A percentile compares a stretch with the other conserved stretches of the same genome.
These are phyloP conservation scores for Sialis fuliginosa DNA, from an alignment of 2,888 invertebrate genomes.

Conservation along the genomic window DNA sequence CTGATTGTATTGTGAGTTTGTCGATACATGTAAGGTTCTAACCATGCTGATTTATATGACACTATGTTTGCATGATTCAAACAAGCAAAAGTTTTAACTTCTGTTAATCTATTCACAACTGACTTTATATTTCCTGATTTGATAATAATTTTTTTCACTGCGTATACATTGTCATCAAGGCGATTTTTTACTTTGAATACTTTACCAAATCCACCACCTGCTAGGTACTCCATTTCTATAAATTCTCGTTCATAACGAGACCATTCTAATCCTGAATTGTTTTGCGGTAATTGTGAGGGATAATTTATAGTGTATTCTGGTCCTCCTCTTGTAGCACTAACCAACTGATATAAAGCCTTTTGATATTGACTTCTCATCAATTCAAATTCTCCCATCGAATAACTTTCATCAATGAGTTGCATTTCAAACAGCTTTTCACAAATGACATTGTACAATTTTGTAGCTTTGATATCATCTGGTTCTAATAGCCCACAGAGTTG, in stretches of 20 bases:
- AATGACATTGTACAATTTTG: slow-evolving; percentile 43
- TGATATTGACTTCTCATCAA: slow-evolving; percentile 50
- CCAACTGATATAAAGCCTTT: slow-evolving; percentile 42
- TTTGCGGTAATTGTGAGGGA: slow-evolving; percentile 28
- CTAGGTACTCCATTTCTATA: slow-evolving; percentile 49
- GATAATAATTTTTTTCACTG: slow-evolving; percentile 58
- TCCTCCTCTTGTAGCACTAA: slow-evolving; percentile 32
- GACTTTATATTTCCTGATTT: slow-evolving; percentile 42
- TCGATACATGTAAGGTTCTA: slow-evolving; percentile 44
- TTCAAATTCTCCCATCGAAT: slow-evolving; percentile 50
- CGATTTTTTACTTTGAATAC: slow-evolving; percentile 59
- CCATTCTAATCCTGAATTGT: slow-evolving; percentile 36
- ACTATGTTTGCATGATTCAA: slow-evolving; percentile 66
- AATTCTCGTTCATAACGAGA: slow-evolving; percentile 53
- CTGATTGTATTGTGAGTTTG: neutral
- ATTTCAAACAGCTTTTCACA: slow-evolving; percentile 48
- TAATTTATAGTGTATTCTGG: slow-evolving; percentile 25
- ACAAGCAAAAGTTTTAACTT: slow-evolving; percentile 65
- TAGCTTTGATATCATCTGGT: slow-evolving; percentile 35
- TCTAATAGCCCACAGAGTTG: slow-evolving; percentile 47
- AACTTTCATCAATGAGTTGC: slow-evolving; percentile 52
- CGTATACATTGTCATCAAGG: slow-evolving; percentile 60
- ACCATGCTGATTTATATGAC: slow-evolving; percentile 69
- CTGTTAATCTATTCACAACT: slow-evolving; percentile 46
- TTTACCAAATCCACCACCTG: slow-evolving; percentile 58